Conservation (phyloP, 2,888 invertebrate species). For the Papilio demoleus region DNA sequence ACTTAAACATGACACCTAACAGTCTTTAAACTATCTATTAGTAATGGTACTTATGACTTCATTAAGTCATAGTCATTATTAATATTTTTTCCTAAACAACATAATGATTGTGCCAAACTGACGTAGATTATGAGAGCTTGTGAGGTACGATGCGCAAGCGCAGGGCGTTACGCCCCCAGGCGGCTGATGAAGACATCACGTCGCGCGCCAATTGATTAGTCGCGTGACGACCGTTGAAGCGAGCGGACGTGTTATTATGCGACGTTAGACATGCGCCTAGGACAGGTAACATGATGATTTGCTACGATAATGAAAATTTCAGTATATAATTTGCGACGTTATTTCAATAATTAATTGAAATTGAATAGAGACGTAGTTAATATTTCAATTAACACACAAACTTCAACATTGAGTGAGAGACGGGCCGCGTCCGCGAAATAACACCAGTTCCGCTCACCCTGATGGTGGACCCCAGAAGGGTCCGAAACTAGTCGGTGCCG, state of each 20-base stretch:
- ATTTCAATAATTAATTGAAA: slow-evolving; percentile 25
- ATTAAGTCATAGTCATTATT: background rate
- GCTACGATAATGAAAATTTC: slow-evolving; percentile 31
- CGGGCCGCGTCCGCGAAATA: too few relatives aligned
- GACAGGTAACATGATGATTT: slow-evolving; percentile 36
- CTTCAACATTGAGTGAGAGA: too few relatives aligned
- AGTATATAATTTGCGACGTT: slow-evolving; percentile 1
- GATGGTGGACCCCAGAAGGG: too few relatives aligned
- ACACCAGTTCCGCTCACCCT: too few relatives aligned
- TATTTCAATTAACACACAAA: background rate
- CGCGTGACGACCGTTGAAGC: slow-evolving; percentile 73
- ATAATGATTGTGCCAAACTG: slow-evolving; percentile 45
- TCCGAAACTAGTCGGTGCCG: too few relatives aligned
- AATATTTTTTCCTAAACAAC: slow-evolving; percentile 5
- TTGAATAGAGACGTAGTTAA: background rate
- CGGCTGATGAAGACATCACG: slow-evolving; percentile 83
- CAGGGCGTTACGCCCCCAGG: slow-evolving; percentile 79
- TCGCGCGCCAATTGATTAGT: slow-evolving; percentile 81
- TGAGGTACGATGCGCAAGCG: slow-evolving; percentile 55
- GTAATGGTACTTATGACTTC: background rate
- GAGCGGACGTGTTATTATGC: slow-evolving; percentile 77
- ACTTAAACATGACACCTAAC: too few relatives aligned
- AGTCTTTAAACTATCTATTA: background rate
- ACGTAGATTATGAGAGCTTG: slow-evolving; percentile 44
- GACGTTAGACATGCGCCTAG: slow-evolving; percentile 75